phyloP scores from a whole-genome alignment of 2,888 invertebrate species.

The Lutraria lutraria region DNA sequence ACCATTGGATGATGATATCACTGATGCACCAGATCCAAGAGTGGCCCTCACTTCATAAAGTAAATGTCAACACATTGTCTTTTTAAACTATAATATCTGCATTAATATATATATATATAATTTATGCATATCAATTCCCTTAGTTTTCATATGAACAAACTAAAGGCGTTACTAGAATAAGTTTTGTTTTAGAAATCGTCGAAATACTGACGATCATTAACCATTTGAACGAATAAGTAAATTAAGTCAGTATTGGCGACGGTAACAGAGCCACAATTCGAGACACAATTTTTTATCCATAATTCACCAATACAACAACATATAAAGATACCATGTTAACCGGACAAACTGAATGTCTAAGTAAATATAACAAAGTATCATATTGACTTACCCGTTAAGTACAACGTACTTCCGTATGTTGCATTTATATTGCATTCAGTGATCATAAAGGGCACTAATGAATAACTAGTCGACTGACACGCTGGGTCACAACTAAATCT shows the following conservation, averaged over 20 bases:
- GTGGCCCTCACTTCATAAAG: constrained; percentile 73
- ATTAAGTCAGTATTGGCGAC: neutral
- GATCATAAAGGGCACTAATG: constrained; percentile 56
- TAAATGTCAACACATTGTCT: neutral
- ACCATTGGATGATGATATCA: constrained; percentile 69
- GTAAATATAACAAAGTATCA: neutral
- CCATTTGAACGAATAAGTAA: neutral
- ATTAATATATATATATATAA: neutral
- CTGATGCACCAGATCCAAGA: constrained; percentile 72
- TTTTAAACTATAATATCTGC: neutral
- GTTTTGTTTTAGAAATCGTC: too few species aligned
- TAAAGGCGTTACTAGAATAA: neutral
- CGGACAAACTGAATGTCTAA: neutral
- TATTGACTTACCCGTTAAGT: constrained; percentile 50
- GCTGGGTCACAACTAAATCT: constrained; percentile 60
- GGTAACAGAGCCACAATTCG: too few species aligned
- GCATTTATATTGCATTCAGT: constrained; percentile 42
- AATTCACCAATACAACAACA: too few species aligned
- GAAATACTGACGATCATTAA: neutral
- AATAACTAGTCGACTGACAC: constrained; percentile 57
- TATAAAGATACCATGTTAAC: too few species aligned
- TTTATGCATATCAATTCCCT: neutral
- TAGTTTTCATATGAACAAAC: neutral
- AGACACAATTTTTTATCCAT: too few species aligned
- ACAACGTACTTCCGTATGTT: constrained; percentile 31